These are phyloP conservation scores for Pithys albifrons DNA, from an alignment of 2,113 vertebrate species.

Conservation along the genomic window DNA sequence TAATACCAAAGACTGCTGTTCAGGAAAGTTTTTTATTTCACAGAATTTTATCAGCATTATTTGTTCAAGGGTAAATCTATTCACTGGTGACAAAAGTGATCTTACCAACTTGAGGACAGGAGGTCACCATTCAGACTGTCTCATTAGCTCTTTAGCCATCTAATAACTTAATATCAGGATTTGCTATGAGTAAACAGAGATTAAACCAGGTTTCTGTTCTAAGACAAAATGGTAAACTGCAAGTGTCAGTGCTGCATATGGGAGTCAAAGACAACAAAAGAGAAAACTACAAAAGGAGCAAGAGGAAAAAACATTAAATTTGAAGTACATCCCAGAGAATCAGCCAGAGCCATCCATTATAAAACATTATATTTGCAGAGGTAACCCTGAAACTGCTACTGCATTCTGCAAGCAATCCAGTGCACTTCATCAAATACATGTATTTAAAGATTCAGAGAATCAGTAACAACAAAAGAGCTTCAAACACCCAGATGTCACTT, in stretches of 20 bases:
- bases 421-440: not conserved
- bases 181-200: not conserved
- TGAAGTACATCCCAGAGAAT: not conserved
- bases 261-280: not conserved
- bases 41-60: not conserved
- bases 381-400: not conserved
- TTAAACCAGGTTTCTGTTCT: not conserved
- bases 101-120: not conserved
- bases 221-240: not conserved
- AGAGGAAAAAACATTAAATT: not conserved
- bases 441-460: not conserved
- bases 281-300: not conserved
- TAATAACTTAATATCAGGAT: not conserved
- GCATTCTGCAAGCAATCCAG: not conserved
- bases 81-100: not conserved
- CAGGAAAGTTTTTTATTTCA: slow-evolving; percentile 36
- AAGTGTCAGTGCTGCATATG: not conserved
- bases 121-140: not conserved
- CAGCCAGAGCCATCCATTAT: not conserved
- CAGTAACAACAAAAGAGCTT: not conserved
- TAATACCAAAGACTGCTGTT: slow-evolving; percentile 24
- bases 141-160: not conserved
- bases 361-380: not conserved
- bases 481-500: not conserved
- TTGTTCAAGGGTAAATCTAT: not conserved